Evolutionary conservation across 2,888 invertebrate genomes (phyloP).

Genomic region (Osedax frankpressi): DNA sequence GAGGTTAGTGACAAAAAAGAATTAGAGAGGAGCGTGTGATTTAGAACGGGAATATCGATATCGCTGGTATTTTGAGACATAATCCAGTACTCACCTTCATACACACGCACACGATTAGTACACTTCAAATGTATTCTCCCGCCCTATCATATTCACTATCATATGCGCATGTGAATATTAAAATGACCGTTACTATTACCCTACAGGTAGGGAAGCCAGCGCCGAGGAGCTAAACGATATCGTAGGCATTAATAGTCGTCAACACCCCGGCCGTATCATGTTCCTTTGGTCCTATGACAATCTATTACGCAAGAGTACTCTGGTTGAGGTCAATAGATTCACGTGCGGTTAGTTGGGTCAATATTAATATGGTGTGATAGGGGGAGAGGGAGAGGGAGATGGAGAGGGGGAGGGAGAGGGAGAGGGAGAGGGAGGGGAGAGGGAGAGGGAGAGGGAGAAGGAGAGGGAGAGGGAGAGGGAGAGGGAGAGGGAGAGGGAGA

Average conservation of each 20-base stretch:
- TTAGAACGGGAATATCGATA: too few species aligned
- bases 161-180: too few species aligned
- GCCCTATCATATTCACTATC: too few species aligned
- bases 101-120: too few species aligned
- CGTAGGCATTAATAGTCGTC: neutral
- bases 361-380: too few species aligned
- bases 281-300: neutral
- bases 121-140: too few species aligned
- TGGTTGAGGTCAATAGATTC: neutral
- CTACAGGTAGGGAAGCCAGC: neutral
- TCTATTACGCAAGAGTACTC: neutral
- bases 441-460: too few species aligned
- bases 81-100: too few species aligned
- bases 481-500: neutral
- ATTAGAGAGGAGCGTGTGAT: too few species aligned
- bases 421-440: neutral
- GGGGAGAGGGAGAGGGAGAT: neutral
- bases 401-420: neutral
- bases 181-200: too few species aligned
- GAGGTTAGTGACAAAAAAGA: too few species aligned
- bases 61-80: too few species aligned
- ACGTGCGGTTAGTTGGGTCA: neutral
- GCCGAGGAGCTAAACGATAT: neutral
- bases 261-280: neutral
- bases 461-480: neutral